Conservation (phyloP, 1,140 invertebrate species). For the Apocrypta bakeri region DNA sequence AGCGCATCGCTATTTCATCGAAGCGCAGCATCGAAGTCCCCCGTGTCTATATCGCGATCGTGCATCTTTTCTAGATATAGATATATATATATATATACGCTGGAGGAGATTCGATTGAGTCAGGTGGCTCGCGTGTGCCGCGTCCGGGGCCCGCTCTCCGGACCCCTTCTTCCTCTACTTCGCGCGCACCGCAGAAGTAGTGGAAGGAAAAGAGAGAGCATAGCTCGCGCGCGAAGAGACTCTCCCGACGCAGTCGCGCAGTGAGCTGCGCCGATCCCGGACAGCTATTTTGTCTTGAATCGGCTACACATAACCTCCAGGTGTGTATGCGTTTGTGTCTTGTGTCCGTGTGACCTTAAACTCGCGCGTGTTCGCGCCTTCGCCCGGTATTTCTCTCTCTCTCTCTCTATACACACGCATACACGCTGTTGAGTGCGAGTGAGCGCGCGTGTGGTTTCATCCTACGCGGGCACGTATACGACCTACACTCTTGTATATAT, state of each 20-base stretch:
- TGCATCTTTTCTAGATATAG: background rate
- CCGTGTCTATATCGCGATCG: no score
- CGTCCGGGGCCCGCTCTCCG: background rate
- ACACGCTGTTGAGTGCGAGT: no score
- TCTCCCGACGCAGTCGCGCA: conserved; percentile 14
- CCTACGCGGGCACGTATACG: no score
- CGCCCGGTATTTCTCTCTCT: background rate
- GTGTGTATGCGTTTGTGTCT: no score
- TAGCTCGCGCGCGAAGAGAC: background rate
- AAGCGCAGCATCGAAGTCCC: background rate
- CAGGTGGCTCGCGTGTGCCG: background rate
- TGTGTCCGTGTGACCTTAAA: conserved; percentile 26
- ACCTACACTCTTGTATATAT: background rate
- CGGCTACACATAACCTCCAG: background rate
- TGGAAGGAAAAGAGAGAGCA: conserved; percentile 5
- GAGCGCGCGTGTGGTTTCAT: no score
- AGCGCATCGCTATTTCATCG: no score
- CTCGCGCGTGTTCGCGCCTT: conserved; percentile 13
- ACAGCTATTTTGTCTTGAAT: background rate
- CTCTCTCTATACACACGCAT: no score
- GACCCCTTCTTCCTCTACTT: background rate
- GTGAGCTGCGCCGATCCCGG: background rate
- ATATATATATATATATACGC: background rate
- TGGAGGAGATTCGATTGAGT: background rate
- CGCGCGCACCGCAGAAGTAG: background rate